Evolutionary conservation across 1,140 invertebrate genomes (phyloP), one percentile per base, ranked within the genome.

Genomic region (Penaeus japonicus): DNA sequence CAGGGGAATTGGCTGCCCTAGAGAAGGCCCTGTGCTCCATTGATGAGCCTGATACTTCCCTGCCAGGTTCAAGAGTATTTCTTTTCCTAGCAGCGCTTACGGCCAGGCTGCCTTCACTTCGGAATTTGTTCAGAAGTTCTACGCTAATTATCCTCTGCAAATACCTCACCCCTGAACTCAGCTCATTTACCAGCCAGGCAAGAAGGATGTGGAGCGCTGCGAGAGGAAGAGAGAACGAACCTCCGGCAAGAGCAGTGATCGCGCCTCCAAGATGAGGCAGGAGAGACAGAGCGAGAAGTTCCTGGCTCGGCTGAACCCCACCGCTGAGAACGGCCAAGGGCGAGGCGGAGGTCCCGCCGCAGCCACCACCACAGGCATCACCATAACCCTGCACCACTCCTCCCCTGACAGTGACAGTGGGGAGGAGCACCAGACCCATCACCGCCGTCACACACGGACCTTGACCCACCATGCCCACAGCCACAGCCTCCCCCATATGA

Each of bases 11-110:
- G 73, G 94, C 95, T 91, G 95, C 96, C 87, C 92, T 99, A 53
- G 97, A 99, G 92, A 96, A 97, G 91, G 92, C 98, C 78, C 93
- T 99, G 17, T 98, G 98, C 92, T 98, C 97, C 88, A 96, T 96
- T 90, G 97, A 98, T 91, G 96, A 98, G 85, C 95, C 93, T n/a
- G 88, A 89, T 55, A 35, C 75, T 35, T 47, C 86, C 24, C 57
- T 81, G 20, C 82, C 18, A 47, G 30, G 47, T 39, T 78, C 82
- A 84, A 20, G 73, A 84, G n/a, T n/a, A n/a, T n/a, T n/a, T 65
- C 35, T 17, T 53, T 84, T 30, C 87, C 87, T 5, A 57, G 24
- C 17, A 79, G 39, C 80, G 90, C 85, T 47, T 89, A 89, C 75
- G 92, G 92, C 86, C 93, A 92, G 62, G 93, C 93, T 92, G 94